Evolutionary conservation across 1,140 invertebrate species (phyloP).

Genomic region (Sogatella furcifera): DNA sequence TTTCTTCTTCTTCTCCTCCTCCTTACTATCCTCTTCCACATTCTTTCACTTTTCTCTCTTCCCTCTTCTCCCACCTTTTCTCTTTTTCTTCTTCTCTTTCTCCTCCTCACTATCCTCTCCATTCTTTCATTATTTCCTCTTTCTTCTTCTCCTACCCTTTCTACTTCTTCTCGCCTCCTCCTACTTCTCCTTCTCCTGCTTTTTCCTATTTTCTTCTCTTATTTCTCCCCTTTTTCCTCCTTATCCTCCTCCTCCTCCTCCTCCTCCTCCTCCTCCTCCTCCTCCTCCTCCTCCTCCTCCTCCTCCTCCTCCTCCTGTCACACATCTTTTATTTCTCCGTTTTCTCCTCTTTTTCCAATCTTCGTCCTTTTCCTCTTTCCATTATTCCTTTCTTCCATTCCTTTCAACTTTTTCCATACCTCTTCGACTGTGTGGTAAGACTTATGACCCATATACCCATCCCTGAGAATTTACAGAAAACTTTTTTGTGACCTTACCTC

Average conservation of each 20-base stretch:
- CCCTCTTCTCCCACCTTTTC: background rate
- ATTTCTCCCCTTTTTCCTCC: background rate
- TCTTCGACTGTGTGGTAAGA: too few species aligned
- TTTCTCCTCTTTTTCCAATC: background rate
- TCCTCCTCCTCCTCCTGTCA: slow-evolving; percentile 1
- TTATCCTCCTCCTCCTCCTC: too few species aligned
- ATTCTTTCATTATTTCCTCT: background rate
- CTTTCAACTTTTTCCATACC: too few species aligned
- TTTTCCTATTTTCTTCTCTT: background rate
- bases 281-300: background rate
- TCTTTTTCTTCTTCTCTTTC: background rate
- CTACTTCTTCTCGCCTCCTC: background rate
- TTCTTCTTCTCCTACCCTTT: background rate
- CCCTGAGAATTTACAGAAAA: too few species aligned
- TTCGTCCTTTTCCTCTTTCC: background rate
- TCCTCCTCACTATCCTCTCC: background rate
- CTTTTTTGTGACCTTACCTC: too few species aligned
- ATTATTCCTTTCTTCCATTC: too few species aligned
- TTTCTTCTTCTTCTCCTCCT: background rate
- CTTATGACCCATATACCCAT: too few species aligned
- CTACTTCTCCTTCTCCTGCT: background rate
- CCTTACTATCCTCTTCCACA: background rate
- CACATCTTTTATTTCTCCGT: background rate
- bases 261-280: background rate
- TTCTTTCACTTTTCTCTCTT: background rate